Evolutionary conservation across 1,140 invertebrate genomes (phyloP).

Genomic region (Dysdera silvatica): DNA sequence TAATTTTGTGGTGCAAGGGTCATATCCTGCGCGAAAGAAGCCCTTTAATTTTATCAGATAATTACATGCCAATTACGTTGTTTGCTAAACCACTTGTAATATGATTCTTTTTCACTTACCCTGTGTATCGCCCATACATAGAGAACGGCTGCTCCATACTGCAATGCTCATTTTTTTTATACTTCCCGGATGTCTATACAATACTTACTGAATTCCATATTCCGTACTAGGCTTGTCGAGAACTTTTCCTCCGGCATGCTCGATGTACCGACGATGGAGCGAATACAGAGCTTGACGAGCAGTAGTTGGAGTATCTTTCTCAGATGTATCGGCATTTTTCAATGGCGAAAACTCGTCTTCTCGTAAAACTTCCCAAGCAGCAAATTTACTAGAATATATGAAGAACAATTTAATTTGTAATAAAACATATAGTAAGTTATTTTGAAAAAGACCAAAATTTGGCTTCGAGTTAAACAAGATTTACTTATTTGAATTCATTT

Average conservation of each 20-base stretch:
- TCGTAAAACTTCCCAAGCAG: conserved; percentile 84
- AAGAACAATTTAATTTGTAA: conserved; percentile 18
- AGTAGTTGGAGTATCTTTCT: conserved; percentile 83
- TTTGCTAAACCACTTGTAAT: no score
- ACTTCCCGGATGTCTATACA: no score
- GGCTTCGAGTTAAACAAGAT: neutral
- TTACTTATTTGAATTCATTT: neutral
- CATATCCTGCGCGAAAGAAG: no score
- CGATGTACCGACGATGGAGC: conserved; percentile 69
- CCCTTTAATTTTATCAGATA: no score
- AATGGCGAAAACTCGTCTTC: conserved; percentile 94
- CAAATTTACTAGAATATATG: conserved; percentile 59
- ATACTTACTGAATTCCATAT: no score
- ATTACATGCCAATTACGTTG: no score
- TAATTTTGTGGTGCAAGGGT: no score
- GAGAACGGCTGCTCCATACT: no score
- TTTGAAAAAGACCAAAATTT: neutral
- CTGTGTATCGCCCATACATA: no score
- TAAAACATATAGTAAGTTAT: conserved; percentile 10
- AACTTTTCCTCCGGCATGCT: conserved; percentile 69
- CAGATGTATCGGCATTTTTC: conserved; percentile 80
- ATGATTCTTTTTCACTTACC: no score
- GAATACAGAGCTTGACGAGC: conserved; percentile 66
- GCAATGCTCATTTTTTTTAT: no score
- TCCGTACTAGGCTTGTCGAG: no score